Base-by-base conservation (phyloP, 2,113 vertebrate genomes). In the Cyanistes caeruleus region DNA sequence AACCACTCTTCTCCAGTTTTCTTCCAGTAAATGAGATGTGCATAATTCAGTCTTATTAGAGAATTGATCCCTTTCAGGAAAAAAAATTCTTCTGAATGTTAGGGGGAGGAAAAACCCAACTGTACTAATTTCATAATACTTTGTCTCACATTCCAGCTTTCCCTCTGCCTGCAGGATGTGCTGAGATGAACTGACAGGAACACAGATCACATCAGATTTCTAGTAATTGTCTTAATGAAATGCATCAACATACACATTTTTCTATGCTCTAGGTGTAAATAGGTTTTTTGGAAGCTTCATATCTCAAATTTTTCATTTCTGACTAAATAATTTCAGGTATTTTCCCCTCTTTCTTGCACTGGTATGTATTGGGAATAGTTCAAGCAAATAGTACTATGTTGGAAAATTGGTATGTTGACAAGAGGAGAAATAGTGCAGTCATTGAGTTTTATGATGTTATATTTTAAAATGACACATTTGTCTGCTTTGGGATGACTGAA, bases 1-100 rank as follows among this genome's bases (percentile, higher is more conserved):
- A 97, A 94, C 49, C 33, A 17, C 86, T 56, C 87, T 84, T 94
- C 90, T 89, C 53, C 22, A 97, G 70, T 81, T 87, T 95, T 88
- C 72, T 96, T 95, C 80, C 95, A 79, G 89, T 93, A 96, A 95
- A 94, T 69, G 92, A 85, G 88, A 95, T 88, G 48, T 95, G 62
- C 41, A 58, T 96, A 90, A 65, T 93, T 94, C 92, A 60, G 72
- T 67, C 85, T 93, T 83, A 83, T 86, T 91, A 96, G 83, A 95
- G 28, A 89, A 96, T 82, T 95, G 65, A 87, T 97, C 18, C 53
- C 49, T 90, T 89, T 90, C 39, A 64, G 63, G 17, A 31, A 65
- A 41, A 12, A 8, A 37, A 13, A 9, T 12, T 63, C 24, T 70
- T 95, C 59, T 44, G 33, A 92, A 68, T 70, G 30, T 17, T 70